A percentile compares a stretch with the other conserved stretches of the same genome.
Evolutionary conservation across 2,888 invertebrate species (phyloP).

Genomic region (Hypomecis atomaria): DNA sequence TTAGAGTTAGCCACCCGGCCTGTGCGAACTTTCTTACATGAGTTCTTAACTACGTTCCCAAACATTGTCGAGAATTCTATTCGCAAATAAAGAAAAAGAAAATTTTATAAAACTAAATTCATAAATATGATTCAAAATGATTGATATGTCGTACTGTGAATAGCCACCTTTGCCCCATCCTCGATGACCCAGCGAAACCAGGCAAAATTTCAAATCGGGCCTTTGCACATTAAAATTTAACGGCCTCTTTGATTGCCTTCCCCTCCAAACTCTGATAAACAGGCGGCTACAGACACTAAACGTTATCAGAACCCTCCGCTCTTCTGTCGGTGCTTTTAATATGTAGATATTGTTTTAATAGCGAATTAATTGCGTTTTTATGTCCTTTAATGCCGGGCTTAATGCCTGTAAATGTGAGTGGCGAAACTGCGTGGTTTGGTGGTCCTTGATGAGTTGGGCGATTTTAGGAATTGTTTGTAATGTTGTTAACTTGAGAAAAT

Average conservation of each 20-base stretch:
- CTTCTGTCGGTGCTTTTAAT: slow-evolving; percentile 50
- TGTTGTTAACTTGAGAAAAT: background rate
- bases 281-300: slow-evolving; percentile 48
- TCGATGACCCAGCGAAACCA: slow-evolving; percentile 65
- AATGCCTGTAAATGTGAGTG: slow-evolving; percentile 31
- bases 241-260: slow-evolving; percentile 59
- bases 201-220: slow-evolving; percentile 78
- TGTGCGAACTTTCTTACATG: too few species aligned
- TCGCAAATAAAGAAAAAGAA: background rate
- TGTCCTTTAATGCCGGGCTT: slow-evolving; percentile 47
- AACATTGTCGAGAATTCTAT: too few species aligned
- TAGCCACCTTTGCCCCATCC: slow-evolving; percentile 49
- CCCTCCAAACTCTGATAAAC: slow-evolving; percentile 55
- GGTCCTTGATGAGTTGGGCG: slow-evolving; percentile 11
- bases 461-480: slow-evolving; percentile 1
- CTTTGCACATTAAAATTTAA: slow-evolving; percentile 65
- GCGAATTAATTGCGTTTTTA: slow-evolving; percentile 71
- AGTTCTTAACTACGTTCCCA: too few species aligned
- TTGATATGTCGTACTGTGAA: slow-evolving; percentile 40
- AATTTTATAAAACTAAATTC: background rate
- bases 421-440: slow-evolving; percentile 27
- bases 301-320: slow-evolving; percentile 51
- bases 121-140: background rate
- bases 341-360: slow-evolving; percentile 68
- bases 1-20: too few species aligned